Evolutionary conservation across 2,113 vertebrate genomes (phyloP).

Genomic region (Eulemur rufifrons): DNA sequence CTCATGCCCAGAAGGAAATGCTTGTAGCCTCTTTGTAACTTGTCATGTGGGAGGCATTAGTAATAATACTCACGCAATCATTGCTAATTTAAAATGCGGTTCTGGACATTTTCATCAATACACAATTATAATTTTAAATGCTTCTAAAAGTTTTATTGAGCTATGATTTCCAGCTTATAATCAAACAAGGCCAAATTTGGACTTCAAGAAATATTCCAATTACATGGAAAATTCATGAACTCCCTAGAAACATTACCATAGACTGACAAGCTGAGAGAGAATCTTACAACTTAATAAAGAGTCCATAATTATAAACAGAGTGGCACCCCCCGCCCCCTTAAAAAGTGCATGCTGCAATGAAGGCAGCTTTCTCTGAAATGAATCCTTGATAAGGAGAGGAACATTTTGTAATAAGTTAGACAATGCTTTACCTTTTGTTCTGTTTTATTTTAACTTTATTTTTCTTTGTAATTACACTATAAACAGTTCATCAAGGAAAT

Average conservation of each 20-base stretch:
- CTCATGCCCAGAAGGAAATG: background rate
- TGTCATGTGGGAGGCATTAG: background rate
- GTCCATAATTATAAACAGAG: constrained; percentile 31
- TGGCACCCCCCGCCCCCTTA: background rate
- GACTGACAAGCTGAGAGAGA: constrained; percentile 18
- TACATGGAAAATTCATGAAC: constrained; percentile 42
- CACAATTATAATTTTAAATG: constrained; percentile 50
- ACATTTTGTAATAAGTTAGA: background rate
- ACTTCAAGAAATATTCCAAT: constrained; percentile 36
- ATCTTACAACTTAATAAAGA: background rate
- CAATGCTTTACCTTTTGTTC: background rate
- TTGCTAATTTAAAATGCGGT: constrained; percentile 22
- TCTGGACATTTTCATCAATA: constrained; percentile 14
- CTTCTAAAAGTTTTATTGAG: constrained; percentile 43
- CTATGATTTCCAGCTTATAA: constrained; percentile 46
- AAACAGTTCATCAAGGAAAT: constrained; percentile 45
- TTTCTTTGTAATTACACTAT: constrained; percentile 29
- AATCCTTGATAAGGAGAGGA: constrained; percentile 3
- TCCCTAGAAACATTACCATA: constrained; percentile 14
- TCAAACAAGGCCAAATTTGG: constrained; percentile 46
- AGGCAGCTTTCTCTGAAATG: background rate
- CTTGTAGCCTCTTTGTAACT: background rate
- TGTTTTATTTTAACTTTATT: constrained; percentile 42
- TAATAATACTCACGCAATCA: background rate
- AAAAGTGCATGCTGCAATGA: background rate